Percentiles rank a stretch among this genome's conserved stretches.
Conservation (phyloP, 2,888 invertebrate genomes). For the Alviniconcha strummeri region DNA sequence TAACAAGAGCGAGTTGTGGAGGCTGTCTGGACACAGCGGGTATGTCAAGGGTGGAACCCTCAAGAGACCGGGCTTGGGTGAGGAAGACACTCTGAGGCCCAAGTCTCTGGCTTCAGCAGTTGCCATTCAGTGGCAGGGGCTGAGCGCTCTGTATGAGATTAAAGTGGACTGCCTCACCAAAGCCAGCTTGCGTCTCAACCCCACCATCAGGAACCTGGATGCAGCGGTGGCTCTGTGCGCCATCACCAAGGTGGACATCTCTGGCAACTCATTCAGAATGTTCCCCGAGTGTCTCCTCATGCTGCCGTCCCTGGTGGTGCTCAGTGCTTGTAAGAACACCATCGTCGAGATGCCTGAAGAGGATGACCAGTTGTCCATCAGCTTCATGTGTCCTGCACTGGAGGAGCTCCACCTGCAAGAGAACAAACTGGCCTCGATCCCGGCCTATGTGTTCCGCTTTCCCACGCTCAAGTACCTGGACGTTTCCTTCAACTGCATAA, state of each 20-base stretch:
- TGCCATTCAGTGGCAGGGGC: slow-evolving; percentile 88
- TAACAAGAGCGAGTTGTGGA: slow-evolving; percentile 88
- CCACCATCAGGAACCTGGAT: slow-evolving; percentile 80
- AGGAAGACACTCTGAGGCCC: slow-evolving; percentile 46
- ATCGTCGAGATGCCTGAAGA: slow-evolving; percentile 83
- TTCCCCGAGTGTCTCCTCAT: slow-evolving; percentile 90
- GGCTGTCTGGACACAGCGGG: slow-evolving; percentile 28
- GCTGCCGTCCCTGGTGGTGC: slow-evolving; percentile 83
- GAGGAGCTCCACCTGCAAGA: slow-evolving; percentile 92
- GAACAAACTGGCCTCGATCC: slow-evolving; percentile 88
- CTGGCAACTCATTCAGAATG: slow-evolving; percentile 87
- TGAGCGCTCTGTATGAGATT: slow-evolving; percentile 82
- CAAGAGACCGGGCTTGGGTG: slow-evolving; percentile 63
- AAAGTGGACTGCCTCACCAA: slow-evolving; percentile 86
- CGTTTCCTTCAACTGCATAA: slow-evolving; percentile 89
- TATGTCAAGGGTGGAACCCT: slow-evolving; percentile 66
- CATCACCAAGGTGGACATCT: slow-evolving; percentile 93
- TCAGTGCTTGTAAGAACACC: slow-evolving; percentile 88
- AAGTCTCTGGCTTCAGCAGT: slow-evolving; percentile 77
- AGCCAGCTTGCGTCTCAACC: slow-evolving; percentile 90
- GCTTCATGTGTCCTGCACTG: slow-evolving; percentile 79
- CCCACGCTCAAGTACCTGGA: slow-evolving; percentile 88
- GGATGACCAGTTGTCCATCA: slow-evolving; percentile 45
- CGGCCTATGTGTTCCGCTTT: slow-evolving; percentile 87
- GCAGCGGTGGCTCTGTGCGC: slow-evolving; percentile 85